phyloP scores from a whole-genome alignment of 1,140 invertebrate genomes.

The Eueides isabella region DNA sequence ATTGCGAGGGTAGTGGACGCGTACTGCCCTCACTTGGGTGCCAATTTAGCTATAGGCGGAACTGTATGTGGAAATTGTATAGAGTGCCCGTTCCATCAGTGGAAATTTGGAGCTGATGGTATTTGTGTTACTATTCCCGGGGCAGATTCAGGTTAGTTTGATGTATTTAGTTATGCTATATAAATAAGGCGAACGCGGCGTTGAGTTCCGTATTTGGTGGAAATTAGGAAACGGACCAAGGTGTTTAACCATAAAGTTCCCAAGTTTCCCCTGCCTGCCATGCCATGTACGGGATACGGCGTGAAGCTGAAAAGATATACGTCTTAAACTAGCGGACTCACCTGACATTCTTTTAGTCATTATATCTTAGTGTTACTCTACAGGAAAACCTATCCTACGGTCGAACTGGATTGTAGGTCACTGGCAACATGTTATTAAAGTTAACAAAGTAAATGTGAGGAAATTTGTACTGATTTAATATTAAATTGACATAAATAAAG shows the following conservation, averaged over 20 bases:
- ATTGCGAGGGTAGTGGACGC: slow-evolving; percentile 88
- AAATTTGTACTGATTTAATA: too few species aligned
- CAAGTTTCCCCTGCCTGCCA: background rate
- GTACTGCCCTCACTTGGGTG: slow-evolving; percentile 95
- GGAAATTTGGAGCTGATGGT: slow-evolving; percentile 91
- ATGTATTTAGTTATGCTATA: too few species aligned
- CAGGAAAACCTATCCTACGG: too few species aligned
- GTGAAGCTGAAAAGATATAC: background rate
- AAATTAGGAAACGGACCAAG: too few species aligned
- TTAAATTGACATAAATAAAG: too few species aligned
- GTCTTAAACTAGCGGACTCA: too few species aligned
- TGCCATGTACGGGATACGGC: background rate
- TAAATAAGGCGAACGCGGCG: background rate
- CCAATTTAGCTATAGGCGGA: slow-evolving; percentile 91
- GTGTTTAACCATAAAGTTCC: too few species aligned
- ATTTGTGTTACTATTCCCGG: slow-evolving; percentile 87
- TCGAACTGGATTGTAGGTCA: too few species aligned
- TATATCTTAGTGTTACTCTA: too few species aligned
- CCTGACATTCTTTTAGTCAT: too few species aligned
- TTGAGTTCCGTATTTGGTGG: slow-evolving; percentile 9
- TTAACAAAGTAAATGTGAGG: too few species aligned
- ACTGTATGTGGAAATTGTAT: slow-evolving; percentile 89
- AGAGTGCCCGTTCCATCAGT: slow-evolving; percentile 95
- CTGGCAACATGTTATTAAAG: too few species aligned
- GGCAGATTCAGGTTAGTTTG: slow-evolving; percentile 55